Base-by-base conservation (phyloP, 2,888 invertebrate genomes). In the Apodemia zela region DNA sequence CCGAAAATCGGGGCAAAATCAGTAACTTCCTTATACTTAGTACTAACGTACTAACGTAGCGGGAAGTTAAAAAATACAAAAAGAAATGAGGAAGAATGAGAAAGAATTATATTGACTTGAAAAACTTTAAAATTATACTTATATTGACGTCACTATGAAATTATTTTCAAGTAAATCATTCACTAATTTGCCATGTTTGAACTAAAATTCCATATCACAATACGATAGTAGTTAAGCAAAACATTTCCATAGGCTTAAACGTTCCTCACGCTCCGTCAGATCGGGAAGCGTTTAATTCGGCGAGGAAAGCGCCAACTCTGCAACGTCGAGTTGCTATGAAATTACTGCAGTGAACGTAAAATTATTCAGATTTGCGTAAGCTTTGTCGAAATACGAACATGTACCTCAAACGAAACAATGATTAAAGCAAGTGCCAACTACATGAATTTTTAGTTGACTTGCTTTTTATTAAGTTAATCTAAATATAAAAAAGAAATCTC, bases 301-400 rank as follows among this genome's bases (percentile, higher is more conserved):
- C 35, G 61, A 18, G 61, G 38, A 61, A 61, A 51, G 49, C 54
- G 60, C 60, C 45, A 60, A 60, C 45, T 45, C 38, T 25, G 45
- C 60, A 60, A 60, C 60, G 42, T 18, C 38, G 60, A 60, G 42
- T 25, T 10, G 42, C 60, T 57, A 57, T 60, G 60, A 60, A 60
- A 60, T 60, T 60, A 60, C 60, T 57, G 57, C 57, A 57, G 45
- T 60, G 15, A 25, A 38, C 38, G 38, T 42, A 38, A 45, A 60
- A 45, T 60, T 60, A 42, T 60, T 42, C 60, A 42, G 60, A 60
- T 60, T 42, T 60, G 42, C 21, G 18, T 60, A 42, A 45, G 42
- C 59, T 59, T 42, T 42, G 25, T 45, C n/a, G 25, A 25, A 60
- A 60, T 57, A 8, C 15, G 29, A 57, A 29, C 29, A 29, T 29